Evolutionary conservation across 2,113 vertebrate genomes (phyloP).

Genomic region (Clupea harengus): DNA sequence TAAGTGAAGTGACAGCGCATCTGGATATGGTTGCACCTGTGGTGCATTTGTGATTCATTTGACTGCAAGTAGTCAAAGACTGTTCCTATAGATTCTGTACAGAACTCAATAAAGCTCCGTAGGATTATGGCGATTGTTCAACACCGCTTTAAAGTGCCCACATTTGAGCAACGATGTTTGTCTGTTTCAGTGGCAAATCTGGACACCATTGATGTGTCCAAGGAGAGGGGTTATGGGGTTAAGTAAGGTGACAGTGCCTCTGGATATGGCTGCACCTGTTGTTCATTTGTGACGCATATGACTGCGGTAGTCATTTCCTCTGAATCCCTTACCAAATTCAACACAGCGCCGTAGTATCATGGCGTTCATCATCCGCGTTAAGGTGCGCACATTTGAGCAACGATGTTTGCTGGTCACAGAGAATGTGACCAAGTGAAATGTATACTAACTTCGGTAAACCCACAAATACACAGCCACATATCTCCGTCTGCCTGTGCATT

Average conservation of each 20-base stretch:
- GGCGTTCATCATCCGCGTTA: background rate
- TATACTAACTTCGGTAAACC: constrained; percentile 1
- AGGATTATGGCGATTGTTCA: background rate
- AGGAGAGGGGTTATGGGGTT: background rate
- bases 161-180: background rate
- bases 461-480: background rate
- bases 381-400: background rate
- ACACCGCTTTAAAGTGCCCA: background rate
- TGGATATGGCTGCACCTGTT: background rate
- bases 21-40: background rate
- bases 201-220: background rate
- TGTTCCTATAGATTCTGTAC: background rate
- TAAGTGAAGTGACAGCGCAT: background rate
- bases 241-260: background rate
- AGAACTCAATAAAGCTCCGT: background rate
- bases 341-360: background rate
- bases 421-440: background rate
- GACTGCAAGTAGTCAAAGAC: background rate
- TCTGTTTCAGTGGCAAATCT: background rate
- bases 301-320: background rate
- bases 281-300: background rate
- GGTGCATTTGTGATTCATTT: background rate
- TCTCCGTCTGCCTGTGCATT: background rate
- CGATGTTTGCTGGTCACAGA: background rate
- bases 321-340: background rate